A percentile compares a stretch with the other conserved stretches of the same genome.
Conservation (phyloP, 2,888 invertebrate species). For the Apoda limacodes region DNA sequence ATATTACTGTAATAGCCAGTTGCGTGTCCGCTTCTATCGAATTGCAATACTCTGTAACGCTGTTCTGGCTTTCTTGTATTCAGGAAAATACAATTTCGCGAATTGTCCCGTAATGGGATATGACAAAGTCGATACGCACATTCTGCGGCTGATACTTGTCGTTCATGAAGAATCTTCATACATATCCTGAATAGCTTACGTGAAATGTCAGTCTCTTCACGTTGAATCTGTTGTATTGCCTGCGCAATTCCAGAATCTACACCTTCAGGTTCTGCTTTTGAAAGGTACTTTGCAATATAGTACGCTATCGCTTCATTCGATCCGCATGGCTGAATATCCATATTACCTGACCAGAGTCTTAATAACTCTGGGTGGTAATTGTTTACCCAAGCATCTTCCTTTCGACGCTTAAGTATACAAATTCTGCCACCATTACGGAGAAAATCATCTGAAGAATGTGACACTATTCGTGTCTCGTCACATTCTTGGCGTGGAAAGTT, state of each 20-base stretch:
- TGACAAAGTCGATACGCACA: conserved; percentile 22
- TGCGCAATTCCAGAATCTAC: too few relatives aligned
- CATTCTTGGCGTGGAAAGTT: conserved; percentile 13
- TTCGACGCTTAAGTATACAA: conserved; percentile 7
- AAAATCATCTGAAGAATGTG: conserved; percentile 7
- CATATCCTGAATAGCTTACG: conserved; percentile 24
- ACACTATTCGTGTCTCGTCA: conserved; percentile 6
- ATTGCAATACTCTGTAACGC: conserved; percentile 23
- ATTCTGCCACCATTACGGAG: conserved; percentile 6
- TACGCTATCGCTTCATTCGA: conserved; percentile 19
- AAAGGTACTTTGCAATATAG: conserved; percentile 18
- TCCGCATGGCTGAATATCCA: conserved; percentile 26
- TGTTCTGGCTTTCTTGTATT: conserved; percentile 21
- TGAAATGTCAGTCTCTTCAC: conserved; percentile 18
- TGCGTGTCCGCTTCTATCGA: conserved; percentile 17
- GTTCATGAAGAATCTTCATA: conserved; percentile 25
- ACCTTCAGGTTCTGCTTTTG: conserved; percentile 19
- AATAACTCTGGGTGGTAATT: conserved; percentile 15
- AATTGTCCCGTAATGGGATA: conserved; percentile 11
- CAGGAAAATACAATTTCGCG: conserved; percentile 9
- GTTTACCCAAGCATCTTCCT: conserved; percentile 11
- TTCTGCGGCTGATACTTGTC: conserved; percentile 26
- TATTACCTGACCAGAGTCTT: conserved; percentile 21
- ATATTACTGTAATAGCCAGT: conserved; percentile 18
- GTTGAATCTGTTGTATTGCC: conserved; percentile 14